phyloP scores from a whole-genome alignment of 2,797 vertebrate species.

The Tarsius wallacei region DNA sequence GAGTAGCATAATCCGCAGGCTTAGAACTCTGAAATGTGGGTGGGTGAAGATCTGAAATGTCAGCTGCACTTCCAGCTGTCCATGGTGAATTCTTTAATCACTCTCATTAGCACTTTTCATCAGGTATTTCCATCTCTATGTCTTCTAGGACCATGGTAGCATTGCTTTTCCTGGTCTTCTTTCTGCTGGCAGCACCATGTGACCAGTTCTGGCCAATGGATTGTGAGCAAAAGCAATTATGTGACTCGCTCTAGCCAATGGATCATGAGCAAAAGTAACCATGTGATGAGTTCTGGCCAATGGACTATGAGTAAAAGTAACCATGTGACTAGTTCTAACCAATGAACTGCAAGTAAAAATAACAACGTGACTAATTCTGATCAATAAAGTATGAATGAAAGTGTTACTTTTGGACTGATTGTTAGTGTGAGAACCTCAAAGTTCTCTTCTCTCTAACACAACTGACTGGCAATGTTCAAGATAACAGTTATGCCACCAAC shows the following conservation, averaged over 20 bases:
- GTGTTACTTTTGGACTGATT: neutral
- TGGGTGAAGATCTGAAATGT: neutral
- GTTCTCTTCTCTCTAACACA: neutral
- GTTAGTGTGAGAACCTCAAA: neutral
- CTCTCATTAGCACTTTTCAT: neutral
- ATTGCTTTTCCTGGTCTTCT: neutral
- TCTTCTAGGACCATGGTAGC: neutral
- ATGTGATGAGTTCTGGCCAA: neutral
- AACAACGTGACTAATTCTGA: neutral
- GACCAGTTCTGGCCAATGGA: neutral
- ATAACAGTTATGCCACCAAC: neutral
- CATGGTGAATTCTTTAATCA: neutral
- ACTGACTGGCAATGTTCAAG: neutral
- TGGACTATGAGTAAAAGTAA: neutral
- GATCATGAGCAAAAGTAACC: neutral
- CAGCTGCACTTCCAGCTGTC: neutral
- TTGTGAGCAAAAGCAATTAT: neutral
- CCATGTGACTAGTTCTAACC: neutral
- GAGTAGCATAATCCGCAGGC: neutral
- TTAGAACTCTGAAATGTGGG: neutral
- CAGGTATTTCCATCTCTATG: neutral
- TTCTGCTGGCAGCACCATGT: neutral
- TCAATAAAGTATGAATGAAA: neutral
- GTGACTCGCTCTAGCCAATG: neutral
- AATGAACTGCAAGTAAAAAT: neutral